Percentiles rank a stretch among this genome's conserved stretches.
Evolutionary conservation across 1,140 invertebrate species (phyloP).

Genomic region (Adelges cooleyi): DNA sequence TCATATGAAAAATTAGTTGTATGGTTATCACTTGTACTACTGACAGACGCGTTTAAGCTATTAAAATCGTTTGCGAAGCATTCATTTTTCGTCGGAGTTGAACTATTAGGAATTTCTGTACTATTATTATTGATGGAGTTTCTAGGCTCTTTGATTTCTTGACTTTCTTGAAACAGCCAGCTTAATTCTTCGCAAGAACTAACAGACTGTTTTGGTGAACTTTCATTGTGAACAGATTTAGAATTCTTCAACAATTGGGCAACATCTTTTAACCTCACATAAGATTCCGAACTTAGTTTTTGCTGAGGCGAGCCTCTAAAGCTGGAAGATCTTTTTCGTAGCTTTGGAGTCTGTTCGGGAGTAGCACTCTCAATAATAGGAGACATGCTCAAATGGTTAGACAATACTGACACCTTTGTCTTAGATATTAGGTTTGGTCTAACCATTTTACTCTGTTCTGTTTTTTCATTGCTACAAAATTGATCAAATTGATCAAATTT

Average conservation of each 20-base stretch:
- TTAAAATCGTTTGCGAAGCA: not conserved
- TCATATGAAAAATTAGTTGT: not conserved
- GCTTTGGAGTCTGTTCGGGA: constrained; percentile 1
- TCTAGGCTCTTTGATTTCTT: not conserved
- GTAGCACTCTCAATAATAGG: not conserved
- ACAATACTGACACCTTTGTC: not conserved
- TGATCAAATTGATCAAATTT: not conserved
- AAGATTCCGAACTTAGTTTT: constrained; percentile 1
- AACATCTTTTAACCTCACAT: constrained; percentile 18
- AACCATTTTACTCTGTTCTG: not conserved
- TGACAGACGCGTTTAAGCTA: not conserved
- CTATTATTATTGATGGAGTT: not conserved
- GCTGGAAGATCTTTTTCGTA: not conserved
- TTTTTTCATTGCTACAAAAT: not conserved
- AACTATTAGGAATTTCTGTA: not conserved
- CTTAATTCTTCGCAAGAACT: not conserved
- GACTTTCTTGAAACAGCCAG: not conserved
- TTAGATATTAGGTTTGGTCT: not conserved
- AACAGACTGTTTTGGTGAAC: not conserved
- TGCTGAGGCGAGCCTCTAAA: not conserved
- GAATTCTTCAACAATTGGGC: not conserved
- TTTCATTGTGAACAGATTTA: not conserved
- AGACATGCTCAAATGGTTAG: not conserved
- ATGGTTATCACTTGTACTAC: not conserved
- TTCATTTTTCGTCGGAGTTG: not conserved